Conservation (phyloP, 2,888 invertebrate species). For the Eupeodes latifasciatus region DNA sequence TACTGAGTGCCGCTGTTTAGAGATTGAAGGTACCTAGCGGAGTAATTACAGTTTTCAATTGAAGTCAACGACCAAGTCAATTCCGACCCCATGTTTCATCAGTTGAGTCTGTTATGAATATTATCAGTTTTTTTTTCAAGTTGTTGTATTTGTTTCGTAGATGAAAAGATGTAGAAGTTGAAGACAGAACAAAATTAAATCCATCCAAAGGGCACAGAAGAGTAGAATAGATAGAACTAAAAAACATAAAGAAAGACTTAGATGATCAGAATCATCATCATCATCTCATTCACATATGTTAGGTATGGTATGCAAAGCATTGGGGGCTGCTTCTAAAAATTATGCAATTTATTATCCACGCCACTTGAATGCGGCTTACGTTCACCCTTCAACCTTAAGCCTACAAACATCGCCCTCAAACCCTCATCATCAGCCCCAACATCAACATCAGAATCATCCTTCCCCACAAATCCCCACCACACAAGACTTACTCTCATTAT, state of each 20-base stretch:
- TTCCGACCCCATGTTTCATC: background rate
- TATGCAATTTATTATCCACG: constrained; percentile 74
- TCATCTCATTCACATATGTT: too few relatives aligned
- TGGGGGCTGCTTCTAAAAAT: constrained; percentile 41
- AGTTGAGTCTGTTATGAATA: background rate
- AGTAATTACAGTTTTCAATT: constrained; percentile 65
- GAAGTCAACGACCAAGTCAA: constrained; percentile 54
- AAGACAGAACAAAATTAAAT: background rate
- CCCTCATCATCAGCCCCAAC: background rate
- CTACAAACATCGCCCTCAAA: constrained; percentile 1
- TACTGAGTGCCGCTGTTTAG: background rate
- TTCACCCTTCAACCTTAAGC: constrained; percentile 17
- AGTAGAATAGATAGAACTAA: constrained; percentile 11
- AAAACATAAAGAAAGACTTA: constrained; percentile 16
- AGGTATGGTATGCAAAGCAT: background rate
- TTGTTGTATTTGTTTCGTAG: background rate
- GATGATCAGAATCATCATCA: background rate
- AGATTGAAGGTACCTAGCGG: constrained; percentile 10
- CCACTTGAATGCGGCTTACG: constrained; percentile 58
- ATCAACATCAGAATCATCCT: background rate
- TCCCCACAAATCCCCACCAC: constrained; percentile 21
- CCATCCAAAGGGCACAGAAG: constrained; percentile 35
- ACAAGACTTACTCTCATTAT: constrained; percentile 74
- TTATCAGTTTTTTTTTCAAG: background rate
- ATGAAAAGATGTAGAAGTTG: too few relatives aligned